Evolutionary conservation across 2,113 vertebrate genomes (phyloP).

Genomic region (Plecotus auritus): DNA sequence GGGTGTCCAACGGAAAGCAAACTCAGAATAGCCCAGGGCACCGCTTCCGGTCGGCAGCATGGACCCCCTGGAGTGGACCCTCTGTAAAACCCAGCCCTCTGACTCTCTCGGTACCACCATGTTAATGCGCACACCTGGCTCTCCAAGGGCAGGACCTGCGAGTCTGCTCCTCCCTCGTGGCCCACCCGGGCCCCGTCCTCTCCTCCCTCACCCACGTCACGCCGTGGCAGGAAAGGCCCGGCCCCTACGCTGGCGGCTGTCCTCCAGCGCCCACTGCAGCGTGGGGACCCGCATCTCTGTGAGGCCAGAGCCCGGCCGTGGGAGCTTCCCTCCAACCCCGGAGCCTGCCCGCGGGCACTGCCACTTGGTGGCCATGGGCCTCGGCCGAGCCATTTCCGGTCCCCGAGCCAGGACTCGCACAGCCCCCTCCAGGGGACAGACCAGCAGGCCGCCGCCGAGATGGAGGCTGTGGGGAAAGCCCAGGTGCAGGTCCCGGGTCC

Average conservation of each 20-base stretch:
- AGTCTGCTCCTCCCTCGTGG: too few species aligned
- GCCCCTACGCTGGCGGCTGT: not conserved
- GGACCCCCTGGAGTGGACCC: rapidly evolving
- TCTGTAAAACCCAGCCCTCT: not conserved
- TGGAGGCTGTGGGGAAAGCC: not conserved
- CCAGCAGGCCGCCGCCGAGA: too few species aligned
- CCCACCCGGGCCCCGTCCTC: too few species aligned
- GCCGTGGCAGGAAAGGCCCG: rapidly evolving
- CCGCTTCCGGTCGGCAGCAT: rapidly evolving
- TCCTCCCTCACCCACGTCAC: rapidly evolving
- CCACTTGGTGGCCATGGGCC: rapidly evolving
- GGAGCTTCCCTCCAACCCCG: rapidly evolving
- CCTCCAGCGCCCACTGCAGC: not conserved
- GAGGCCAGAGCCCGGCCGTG: not conserved
- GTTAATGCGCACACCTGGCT: not conserved
- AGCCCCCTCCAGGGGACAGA: not conserved
- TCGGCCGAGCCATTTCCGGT: rapidly evolving
- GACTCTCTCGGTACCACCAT: rapidly evolving
- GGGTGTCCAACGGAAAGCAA: not conserved
- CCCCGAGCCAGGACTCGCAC: not conserved
- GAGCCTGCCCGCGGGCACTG: rapidly evolving
- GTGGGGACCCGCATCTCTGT: not conserved
- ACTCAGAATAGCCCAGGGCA: not conserved
- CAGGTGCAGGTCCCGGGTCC: rapidly evolving
- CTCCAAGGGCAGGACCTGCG: not conserved